phyloP scores from a whole-genome alignment of 1,140 invertebrate genomes.

The Aphelenchoides besseyi region DNA sequence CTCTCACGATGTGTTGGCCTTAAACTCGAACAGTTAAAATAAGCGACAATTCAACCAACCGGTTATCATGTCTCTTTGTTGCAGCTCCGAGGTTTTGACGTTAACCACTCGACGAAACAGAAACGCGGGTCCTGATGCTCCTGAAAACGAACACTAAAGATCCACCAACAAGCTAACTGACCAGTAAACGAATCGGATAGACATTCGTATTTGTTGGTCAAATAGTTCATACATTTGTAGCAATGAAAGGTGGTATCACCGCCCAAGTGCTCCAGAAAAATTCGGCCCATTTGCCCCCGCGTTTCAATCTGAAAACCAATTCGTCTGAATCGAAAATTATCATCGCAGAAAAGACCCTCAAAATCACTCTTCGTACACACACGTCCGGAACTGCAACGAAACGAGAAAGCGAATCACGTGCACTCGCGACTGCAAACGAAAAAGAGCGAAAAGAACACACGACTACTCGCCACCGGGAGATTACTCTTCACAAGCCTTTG shows the following conservation, averaged over 20 bases:
- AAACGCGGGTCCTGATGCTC: conserved; percentile 52
- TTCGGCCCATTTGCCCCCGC: conserved; percentile 31
- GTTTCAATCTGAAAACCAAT: not conserved
- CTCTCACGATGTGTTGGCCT: conserved; percentile 52
- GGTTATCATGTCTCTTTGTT: conserved; percentile 36
- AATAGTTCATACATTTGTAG: conserved; percentile 35
- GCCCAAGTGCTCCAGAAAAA: conserved; percentile 41
- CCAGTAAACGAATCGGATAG: not conserved
- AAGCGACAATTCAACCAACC: not conserved
- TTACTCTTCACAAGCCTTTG: too few species aligned
- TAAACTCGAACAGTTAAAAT: too few species aligned
- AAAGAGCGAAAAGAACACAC: too few species aligned
- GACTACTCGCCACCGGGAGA: too few species aligned
- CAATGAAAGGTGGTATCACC: conserved; percentile 34
- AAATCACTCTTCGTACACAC: too few species aligned
- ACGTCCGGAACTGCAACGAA: too few species aligned
- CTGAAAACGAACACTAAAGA: conserved; percentile 29
- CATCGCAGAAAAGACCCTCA: too few species aligned
- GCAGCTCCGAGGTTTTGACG: conserved; percentile 31
- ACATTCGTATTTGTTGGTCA: conserved; percentile 34
- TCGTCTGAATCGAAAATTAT: too few species aligned
- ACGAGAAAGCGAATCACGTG: too few species aligned
- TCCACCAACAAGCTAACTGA: not conserved
- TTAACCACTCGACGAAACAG: conserved; percentile 54
- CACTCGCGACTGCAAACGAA: too few species aligned